Evolutionary conservation across 2,888 invertebrate genomes (phyloP).

Genomic region (Spodoptera littoralis): DNA sequence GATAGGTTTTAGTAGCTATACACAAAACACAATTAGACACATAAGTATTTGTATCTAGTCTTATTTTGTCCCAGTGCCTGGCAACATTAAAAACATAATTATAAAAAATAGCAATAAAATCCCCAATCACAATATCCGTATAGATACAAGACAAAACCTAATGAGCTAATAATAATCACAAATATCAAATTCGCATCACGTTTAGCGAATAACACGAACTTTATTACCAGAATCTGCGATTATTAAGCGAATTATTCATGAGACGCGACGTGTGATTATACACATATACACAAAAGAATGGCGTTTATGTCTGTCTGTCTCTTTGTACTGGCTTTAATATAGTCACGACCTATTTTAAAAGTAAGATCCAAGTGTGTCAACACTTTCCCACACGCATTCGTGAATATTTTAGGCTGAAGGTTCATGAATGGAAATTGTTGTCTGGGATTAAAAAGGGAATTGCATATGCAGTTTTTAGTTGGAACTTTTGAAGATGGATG

Average conservation of each 20-base stretch:
- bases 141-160: slow-evolving; percentile 13
- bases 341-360: slow-evolving; percentile 53
- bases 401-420: slow-evolving; percentile 25
- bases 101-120: too few relatives aligned
- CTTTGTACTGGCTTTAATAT: slow-evolving; percentile 37
- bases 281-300: slow-evolving; percentile 56
- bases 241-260: slow-evolving; percentile 58
- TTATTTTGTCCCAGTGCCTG: too few relatives aligned
- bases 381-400: slow-evolving; percentile 42
- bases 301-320: slow-evolving; percentile 30
- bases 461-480: background rate
- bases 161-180: slow-evolving; percentile 29
- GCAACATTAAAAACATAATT: too few relatives aligned
- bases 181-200: slow-evolving; percentile 50
- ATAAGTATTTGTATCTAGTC: too few relatives aligned
- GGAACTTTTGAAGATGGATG: background rate
- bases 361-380: slow-evolving; percentile 34
- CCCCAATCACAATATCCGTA: slow-evolving; percentile 28
- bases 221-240: slow-evolving; percentile 50
- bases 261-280: slow-evolving; percentile 43
- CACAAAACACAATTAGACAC: too few relatives aligned
- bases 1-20: too few relatives aligned
- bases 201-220: slow-evolving; percentile 46
- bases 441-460: slow-evolving; percentile 10
- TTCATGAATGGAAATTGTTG: slow-evolving; percentile 21